Conservation (phyloP, 2,888 invertebrate species). For the Drosophila engyochracea region DNA sequence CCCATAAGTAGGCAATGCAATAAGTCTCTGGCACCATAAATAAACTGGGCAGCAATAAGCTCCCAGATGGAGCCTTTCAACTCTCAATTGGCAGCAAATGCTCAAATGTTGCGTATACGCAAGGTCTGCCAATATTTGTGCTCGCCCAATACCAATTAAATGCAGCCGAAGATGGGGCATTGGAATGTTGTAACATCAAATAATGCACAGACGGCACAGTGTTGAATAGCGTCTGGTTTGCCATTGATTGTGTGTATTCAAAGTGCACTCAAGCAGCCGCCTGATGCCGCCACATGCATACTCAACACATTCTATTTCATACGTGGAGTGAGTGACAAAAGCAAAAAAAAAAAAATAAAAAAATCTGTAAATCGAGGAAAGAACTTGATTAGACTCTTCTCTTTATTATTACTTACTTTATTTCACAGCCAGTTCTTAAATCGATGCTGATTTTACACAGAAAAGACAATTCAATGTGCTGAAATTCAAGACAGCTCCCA, state of each 20-base stretch:
- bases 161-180: not conserved
- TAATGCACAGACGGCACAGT: not conserved
- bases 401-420: not conserved
- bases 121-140: conserved; percentile 12
- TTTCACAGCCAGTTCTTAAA: not conserved
- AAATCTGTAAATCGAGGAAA: not conserved
- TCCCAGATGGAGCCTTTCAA: conserved; percentile 4
- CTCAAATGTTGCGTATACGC: conserved; percentile 30
- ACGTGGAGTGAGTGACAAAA: not conserved
- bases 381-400: not conserved
- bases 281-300: conserved; percentile 11
- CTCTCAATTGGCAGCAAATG: not conserved
- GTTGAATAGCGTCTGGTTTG: conserved; percentile 9
- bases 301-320: not conserved
- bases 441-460: not conserved
- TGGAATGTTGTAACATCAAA: not conserved
- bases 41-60: not conserved
- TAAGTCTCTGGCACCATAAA: not conserved
- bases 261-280: conserved; percentile 41
- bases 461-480: not conserved
- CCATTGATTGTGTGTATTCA: conserved; percentile 61
- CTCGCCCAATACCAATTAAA: conserved; percentile 8
- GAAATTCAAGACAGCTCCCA: not conserved
- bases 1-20: conserved; percentile 20
- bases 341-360: not conserved